Evolutionary conservation across 2,113 vertebrate species (phyloP).

Genomic region (Sander vitreus): DNA sequence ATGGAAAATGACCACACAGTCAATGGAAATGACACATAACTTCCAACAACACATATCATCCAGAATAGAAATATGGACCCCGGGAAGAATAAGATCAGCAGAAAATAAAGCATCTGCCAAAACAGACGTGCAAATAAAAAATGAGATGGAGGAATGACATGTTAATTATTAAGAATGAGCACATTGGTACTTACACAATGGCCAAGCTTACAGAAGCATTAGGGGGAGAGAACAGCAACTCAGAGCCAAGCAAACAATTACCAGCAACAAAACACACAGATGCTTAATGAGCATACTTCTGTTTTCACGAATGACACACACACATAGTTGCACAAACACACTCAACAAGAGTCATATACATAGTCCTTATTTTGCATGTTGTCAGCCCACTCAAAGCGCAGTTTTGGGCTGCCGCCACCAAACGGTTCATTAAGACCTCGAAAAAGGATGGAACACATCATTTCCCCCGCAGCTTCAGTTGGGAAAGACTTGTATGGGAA

Average conservation of each 20-base stretch:
- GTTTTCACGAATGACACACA: constrained; percentile 26
- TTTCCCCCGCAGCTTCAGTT: constrained; percentile 42
- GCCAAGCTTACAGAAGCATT: constrained; percentile 95
- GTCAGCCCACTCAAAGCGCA: constrained; percentile 27
- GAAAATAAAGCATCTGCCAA: constrained; percentile 55
- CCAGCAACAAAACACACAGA: constrained; percentile 67
- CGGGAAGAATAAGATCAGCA: not conserved
- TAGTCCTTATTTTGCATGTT: constrained; percentile 23
- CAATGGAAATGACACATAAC: not conserved
- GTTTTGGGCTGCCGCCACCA: constrained; percentile 23
- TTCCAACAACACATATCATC: constrained; percentile 14
- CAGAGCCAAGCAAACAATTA: constrained; percentile 82
- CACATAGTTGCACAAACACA: constrained; percentile 33
- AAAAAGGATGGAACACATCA: constrained; percentile 24
- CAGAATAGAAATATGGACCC: not conserved
- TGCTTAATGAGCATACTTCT: constrained; percentile 65
- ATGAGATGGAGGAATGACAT: constrained; percentile 28
- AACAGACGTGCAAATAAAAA: constrained; percentile 48
- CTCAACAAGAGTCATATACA: constrained; percentile 19
- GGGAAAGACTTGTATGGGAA: constrained; percentile 54
- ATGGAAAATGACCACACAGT: not conserved
- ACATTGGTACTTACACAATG: constrained; percentile 95
- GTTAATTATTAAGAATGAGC: constrained; percentile 55
- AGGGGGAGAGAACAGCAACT: constrained; percentile 85
- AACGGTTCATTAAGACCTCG: constrained; percentile 61